Conservation (phyloP, 1,140 invertebrate species). For the Leucophenga varia region DNA sequence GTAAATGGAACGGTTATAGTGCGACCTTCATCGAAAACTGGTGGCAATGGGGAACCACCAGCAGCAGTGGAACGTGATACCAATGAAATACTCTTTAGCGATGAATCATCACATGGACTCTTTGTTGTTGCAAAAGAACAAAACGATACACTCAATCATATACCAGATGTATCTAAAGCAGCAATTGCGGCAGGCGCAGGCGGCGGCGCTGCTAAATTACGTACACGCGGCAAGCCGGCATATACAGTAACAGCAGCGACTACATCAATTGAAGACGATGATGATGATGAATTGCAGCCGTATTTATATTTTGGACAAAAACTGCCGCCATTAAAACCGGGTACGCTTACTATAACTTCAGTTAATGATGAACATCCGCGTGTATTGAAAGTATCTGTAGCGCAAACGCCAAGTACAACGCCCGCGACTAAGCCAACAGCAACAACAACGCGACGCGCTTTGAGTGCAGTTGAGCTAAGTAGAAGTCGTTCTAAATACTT, state of each 20-base stretch:
- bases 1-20: conserved; percentile 17
- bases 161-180: conserved; percentile 32
- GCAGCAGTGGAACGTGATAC: conserved; percentile 33
- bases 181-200: conserved; percentile 2
- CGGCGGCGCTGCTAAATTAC: conserved; percentile 10
- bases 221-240: conserved; percentile 25
- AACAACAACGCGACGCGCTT: conserved; percentile 26
- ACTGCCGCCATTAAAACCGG: conserved; percentile 61
- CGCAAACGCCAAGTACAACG: conserved; percentile 26
- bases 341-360: conserved; percentile 57
- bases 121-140: conserved; percentile 52
- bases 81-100: conserved; percentile 53
- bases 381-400: conserved; percentile 44
- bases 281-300: conserved; percentile 67
- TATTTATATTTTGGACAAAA: conserved; percentile 73
- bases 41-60: conserved; percentile 1
- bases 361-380: conserved; percentile 55
- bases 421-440: conserved; percentile 16
- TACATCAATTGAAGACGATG: conserved; percentile 28
- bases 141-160: conserved; percentile 47
- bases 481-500: conserved; percentile 54
- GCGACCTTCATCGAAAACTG: conserved; percentile 4
- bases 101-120: conserved; percentile 49
- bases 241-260: conserved; percentile 13
- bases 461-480: conserved; percentile 42